Percentiles rank a stretch among this genome's conserved stretches.
These are phyloP conservation scores for Sebastes alutus DNA, from an alignment of 2,797 vertebrate genomes.

Conservation along the genomic window DNA sequence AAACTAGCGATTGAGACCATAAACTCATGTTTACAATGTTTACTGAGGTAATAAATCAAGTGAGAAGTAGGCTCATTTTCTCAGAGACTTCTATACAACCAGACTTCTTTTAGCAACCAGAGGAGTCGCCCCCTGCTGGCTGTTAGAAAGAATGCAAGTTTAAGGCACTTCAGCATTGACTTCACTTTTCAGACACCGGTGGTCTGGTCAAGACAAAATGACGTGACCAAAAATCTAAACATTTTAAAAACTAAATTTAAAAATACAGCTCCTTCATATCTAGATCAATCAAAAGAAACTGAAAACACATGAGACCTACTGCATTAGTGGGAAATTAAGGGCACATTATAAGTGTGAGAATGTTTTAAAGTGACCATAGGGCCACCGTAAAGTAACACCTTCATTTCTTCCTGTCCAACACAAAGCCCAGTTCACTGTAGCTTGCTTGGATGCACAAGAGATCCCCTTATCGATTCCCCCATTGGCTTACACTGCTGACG, in stretches of 20 bases:
- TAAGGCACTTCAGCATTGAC: too few relatives aligned
- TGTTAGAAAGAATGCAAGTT: too few relatives aligned
- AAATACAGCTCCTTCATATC: not conserved
- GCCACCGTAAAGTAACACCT: slow-evolving; percentile 22
- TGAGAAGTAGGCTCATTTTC: too few relatives aligned
- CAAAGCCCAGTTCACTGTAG: slow-evolving; percentile 52
- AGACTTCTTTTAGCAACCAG: too few relatives aligned
- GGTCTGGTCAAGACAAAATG: not conserved
- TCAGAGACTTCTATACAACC: too few relatives aligned
- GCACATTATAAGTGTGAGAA: not conserved
- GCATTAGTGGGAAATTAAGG: not conserved
- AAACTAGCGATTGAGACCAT: too few relatives aligned
- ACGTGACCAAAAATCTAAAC: not conserved
- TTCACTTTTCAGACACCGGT: too few relatives aligned
- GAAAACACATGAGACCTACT: not conserved
- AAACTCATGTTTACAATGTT: too few relatives aligned
- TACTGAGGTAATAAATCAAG: too few relatives aligned
- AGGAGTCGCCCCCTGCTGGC: too few relatives aligned
- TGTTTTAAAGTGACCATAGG: slow-evolving; percentile 5
- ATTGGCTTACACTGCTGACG: slow-evolving; percentile 78
- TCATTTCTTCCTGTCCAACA: slow-evolving; percentile 37
- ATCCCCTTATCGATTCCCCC: slow-evolving; percentile 75
- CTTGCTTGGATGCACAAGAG: slow-evolving; percentile 72
- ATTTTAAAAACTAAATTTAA: not conserved
- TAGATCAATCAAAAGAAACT: not conserved